Evolutionary conservation across 1,140 invertebrate species (phyloP), one percentile per base, ranked within the genome.

Genomic region (Drosophila eugracilis): DNA sequence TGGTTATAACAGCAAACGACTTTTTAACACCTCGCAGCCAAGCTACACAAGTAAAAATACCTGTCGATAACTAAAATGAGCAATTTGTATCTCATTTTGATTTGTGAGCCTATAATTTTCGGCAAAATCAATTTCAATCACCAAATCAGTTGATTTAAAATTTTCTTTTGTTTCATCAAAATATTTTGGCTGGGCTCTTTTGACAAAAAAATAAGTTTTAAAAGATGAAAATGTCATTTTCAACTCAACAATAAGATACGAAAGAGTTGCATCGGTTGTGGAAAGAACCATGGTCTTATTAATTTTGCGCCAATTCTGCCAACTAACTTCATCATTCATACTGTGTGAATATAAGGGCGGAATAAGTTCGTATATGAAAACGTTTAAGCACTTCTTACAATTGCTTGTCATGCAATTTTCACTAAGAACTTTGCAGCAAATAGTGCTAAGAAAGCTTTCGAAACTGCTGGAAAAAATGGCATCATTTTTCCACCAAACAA

Each of bases 371-470:
- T n/a, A n/a, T n/a, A n/a, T n/a, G n/a, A n/a, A n/a, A n/a, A n/a
- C n/a, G n/a, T n/a, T n/a, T n/a, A n/a, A n/a, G 12, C 42, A 44
- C 42, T 24, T 44, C 21, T 44, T 22, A 3, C 42, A 44, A 44
- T 10, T 44, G 42, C 19, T 44, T 44, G 42, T 44, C 42, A 44
- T 44, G 42, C 42, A 44, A 44, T 44, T 44, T 24, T 44, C 42
- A 24, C n/a, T 24, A 26, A 5, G 14, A 24, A 44, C 26, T 14
- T 44, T 44, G 21, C 28, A 44, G 42, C 42, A 44, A 44, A 44
- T 14, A 15, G 36, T 15, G 14, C 17, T 37, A 15, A 37, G 36
- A 15, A 37, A 37, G 6, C n/a, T 37, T 37, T 37, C 14, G 9
- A 39, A 17, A 34, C 5, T 34, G 4, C 4, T 34, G 32, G 26